Conservation (phyloP, 2,113 vertebrate genomes). For the Oenanthe oenanthe region DNA sequence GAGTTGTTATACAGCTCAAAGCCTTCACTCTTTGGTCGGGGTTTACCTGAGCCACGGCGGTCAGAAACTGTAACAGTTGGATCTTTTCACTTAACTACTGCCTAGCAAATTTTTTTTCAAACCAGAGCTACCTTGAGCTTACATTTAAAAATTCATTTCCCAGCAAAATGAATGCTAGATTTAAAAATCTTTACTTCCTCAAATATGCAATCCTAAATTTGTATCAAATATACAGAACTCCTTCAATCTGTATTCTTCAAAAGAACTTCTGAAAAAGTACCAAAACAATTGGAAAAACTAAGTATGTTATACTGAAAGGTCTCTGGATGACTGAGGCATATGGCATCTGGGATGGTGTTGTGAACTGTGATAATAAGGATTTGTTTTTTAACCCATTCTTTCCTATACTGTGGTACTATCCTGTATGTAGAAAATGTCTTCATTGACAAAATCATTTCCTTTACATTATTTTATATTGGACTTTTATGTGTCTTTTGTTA, state of each 20-base stretch:
- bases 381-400: conserved; percentile 51
- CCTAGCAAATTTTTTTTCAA: neutral
- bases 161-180: neutral
- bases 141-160: neutral
- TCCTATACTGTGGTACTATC: neutral
- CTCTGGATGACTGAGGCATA: neutral
- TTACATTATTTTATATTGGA: neutral
- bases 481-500: neutral
- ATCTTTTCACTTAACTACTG: neutral
- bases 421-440: neutral
- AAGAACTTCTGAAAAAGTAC: neutral
- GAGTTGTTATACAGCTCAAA: conserved; percentile 95
- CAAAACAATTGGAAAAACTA: neutral
- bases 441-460: neutral
- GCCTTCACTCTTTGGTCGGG: conserved; percentile 97
- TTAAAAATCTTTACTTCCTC: neutral
- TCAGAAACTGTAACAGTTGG: conserved; percentile 81
- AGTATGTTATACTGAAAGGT: neutral
- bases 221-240: neutral
- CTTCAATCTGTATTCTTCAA: neutral
- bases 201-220: neutral
- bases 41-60: conserved; percentile 89
- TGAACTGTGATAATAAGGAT: conserved; percentile 34
- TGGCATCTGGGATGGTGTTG: neutral
- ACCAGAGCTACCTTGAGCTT: neutral